Evolutionary conservation across 1,140 invertebrate genomes (phyloP), one percentile per base, ranked within the genome.

Genomic region (Bactericera cockerelli): DNA sequence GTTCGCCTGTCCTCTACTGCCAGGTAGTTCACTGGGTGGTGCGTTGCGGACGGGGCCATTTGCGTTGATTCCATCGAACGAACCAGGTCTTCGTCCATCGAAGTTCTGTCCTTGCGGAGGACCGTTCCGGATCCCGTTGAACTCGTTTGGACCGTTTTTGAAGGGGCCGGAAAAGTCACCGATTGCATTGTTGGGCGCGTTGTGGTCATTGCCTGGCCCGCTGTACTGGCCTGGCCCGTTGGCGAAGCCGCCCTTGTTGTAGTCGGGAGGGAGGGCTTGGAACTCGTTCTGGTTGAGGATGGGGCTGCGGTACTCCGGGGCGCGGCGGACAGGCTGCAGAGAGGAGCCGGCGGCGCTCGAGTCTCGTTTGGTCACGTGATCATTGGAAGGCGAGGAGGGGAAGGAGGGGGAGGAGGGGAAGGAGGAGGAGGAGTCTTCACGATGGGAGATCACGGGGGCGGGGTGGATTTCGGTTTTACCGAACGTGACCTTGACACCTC

Each of bases 401-500:
- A 16, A 4, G n/a, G 42, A 19, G n/a, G 59, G 19, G 42, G 6
- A 16, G 22, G n/a, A 4, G 16, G 33, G 16, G n/a, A 22, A n/a
- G 8, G 42, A 49, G 6, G 42, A 8, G n/a, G 59, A 14, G 61
- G 59, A 55, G 55, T 62, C 28, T 36, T 54, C 38, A 61, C 38
- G 36, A 21, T 19, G 16, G 14, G 31, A 60, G 53, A 26, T 61
- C 21, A 56, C 33, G 55, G 56, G 61, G 14, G 36, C 24, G 11
- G 28, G 42, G 21, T 63, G 56, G 42, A 56, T 31, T 58, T 66
- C 66, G 1, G 61, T 56, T 56, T 53, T 65, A 21, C 61, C 63
- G 60, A 65, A 67, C 14, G 66, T 66, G 13, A 67, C 62, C 56
- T 60, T 61, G n/a, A 65, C 53, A 6, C 66, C 63, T 22, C 61